Evolutionary conservation across 2,888 invertebrate genomes (phyloP).

Genomic region (Halictus ligatus): DNA sequence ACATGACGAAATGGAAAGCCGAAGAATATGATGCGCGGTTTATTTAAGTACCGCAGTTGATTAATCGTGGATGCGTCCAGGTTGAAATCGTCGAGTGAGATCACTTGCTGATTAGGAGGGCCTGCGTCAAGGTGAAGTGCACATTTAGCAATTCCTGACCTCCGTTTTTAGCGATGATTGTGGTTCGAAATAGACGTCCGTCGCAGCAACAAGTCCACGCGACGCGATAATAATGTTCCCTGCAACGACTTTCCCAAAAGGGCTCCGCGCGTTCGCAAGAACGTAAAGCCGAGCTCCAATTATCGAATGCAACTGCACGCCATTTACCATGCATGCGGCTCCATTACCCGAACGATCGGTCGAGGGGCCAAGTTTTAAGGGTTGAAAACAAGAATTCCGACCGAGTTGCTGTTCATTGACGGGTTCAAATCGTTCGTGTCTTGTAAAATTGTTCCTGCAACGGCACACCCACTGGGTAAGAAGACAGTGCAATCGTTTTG

Average conservation of each 20-base stretch:
- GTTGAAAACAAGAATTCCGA: slow-evolving; percentile 1
- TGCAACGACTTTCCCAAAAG: slow-evolving; percentile 45
- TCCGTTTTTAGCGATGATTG: slow-evolving; percentile 43
- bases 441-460: neutral
- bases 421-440: neutral
- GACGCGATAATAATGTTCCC: slow-evolving; percentile 45
- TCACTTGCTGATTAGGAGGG: neutral
- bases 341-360: slow-evolving; percentile 10
- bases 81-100: neutral
- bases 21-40: neutral
- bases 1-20: neutral
- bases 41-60: neutral
- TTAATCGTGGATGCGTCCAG: neutral
- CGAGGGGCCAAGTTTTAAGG: slow-evolving; percentile 39
- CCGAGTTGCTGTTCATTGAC: neutral
- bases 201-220: slow-evolving; percentile 55
- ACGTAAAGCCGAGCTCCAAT: slow-evolving; percentile 44
- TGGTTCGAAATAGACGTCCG: slow-evolving; percentile 33
- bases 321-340: slow-evolving; percentile 41
- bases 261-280: slow-evolving; percentile 40
- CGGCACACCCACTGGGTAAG: neutral
- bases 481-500: neutral
- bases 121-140: slow-evolving; percentile 13
- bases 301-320: slow-evolving; percentile 60
- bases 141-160: slow-evolving; percentile 1